These are phyloP conservation scores for Cecropterus lyciades DNA, from an alignment of 1,140 invertebrate genomes.

Conservation along the genomic window DNA sequence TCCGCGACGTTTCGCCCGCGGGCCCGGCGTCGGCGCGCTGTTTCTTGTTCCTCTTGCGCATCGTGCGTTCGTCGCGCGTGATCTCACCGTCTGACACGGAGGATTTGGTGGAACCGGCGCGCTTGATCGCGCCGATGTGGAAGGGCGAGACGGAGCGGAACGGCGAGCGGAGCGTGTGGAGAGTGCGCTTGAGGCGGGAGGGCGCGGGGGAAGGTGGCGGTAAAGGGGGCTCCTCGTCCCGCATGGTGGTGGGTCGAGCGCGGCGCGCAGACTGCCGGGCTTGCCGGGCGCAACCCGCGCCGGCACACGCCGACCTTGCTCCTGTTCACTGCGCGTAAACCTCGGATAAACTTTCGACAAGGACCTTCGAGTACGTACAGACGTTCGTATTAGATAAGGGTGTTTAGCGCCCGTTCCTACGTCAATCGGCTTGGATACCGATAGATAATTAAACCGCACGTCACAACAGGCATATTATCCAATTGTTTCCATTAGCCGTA, in stretches of 20 bases:
- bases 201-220: slow-evolving; percentile 47
- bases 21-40: slow-evolving; percentile 56
- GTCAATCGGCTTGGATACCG: slow-evolving; percentile 27
- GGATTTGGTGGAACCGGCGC: slow-evolving; percentile 68
- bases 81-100: slow-evolving; percentile 73
- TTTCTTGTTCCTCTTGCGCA: slow-evolving; percentile 78
- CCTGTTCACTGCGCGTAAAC: slow-evolving; percentile 60
- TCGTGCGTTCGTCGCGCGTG: slow-evolving; percentile 74
- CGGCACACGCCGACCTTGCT: slow-evolving; percentile 54
- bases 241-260: slow-evolving; percentile 62
- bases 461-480: slow-evolving; percentile 31
- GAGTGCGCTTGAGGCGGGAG: slow-evolving; percentile 71
- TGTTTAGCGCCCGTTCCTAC: slow-evolving; percentile 24
- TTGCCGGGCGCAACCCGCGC: slow-evolving; percentile 35
- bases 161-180: slow-evolving; percentile 73
- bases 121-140: slow-evolving; percentile 74
- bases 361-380: slow-evolving; percentile 40
- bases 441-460: slow-evolving; percentile 25
- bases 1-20: slow-evolving; percentile 58
- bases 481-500: slow-evolving; percentile 31
- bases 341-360: slow-evolving; percentile 64
- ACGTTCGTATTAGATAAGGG: slow-evolving; percentile 37
- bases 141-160: slow-evolving; percentile 78
- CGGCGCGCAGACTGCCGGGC: slow-evolving; percentile 64
- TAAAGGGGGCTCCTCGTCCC: slow-evolving; percentile 56